These are phyloP conservation scores for Lichenostomus cassidix DNA, from an alignment of 2,113 vertebrate genomes.

Conservation along the genomic window DNA sequence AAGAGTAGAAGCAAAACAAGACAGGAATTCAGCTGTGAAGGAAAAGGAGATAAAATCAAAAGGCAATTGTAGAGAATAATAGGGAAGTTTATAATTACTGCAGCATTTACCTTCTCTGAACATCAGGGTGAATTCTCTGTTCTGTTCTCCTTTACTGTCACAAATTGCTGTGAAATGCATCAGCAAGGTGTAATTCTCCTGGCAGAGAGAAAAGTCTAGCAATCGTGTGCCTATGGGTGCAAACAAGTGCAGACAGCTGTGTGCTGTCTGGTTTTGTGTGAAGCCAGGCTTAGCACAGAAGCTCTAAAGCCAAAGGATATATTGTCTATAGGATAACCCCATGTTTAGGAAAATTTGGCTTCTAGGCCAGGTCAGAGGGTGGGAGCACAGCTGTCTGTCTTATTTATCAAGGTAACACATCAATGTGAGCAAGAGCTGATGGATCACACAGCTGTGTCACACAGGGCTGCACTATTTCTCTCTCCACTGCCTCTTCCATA, in stretches of 20 bases:
- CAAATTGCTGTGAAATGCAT: neutral
- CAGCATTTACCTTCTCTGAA: neutral
- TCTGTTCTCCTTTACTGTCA: neutral
- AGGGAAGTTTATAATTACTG: neutral
- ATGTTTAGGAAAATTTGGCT: neutral
- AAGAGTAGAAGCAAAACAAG: neutral
- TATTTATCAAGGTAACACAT: neutral
- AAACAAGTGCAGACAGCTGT: neutral
- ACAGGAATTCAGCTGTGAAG: neutral
- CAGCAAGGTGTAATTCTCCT: neutral
- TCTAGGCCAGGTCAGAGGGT: neutral
- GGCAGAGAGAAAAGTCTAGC: neutral
- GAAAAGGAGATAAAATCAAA: neutral
- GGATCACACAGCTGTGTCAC: fast-evolving
- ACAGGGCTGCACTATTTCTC: fast-evolving
- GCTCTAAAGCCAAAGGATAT: neutral
- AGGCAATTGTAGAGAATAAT: neutral
- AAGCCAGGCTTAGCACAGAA: neutral
- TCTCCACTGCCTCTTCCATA: neutral
- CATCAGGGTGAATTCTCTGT: neutral
- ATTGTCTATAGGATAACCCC: neutral
- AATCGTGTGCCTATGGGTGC: fast-evolving
- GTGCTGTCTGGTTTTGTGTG: neutral
- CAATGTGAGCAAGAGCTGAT: neutral
- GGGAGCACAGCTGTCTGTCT: neutral